Conservation (phyloP, 2,797 vertebrate genomes). For the Megaceryle alcyon region DNA sequence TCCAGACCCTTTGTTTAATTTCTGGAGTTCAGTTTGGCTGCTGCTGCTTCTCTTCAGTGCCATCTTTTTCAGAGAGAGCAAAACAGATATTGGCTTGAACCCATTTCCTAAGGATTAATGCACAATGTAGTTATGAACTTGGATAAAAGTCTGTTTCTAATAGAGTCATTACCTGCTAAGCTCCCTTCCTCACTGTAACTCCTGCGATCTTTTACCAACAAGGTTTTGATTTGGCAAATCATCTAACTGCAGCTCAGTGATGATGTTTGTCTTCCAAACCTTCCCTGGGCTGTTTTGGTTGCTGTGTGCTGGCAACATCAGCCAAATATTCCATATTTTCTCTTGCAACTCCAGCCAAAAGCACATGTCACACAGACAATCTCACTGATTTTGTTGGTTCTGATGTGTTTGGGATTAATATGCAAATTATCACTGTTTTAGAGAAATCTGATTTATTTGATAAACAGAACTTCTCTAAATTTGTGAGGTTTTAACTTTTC, state of each 20-base stretch:
- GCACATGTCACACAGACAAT: background rate
- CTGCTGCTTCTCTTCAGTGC: background rate
- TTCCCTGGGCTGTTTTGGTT: background rate
- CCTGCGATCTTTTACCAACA: fast-evolving
- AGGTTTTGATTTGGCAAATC: background rate
- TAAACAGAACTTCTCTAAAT: background rate
- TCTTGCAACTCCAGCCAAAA: background rate
- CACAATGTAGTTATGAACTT: background rate
- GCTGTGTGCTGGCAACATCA: background rate
- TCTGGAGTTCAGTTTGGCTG: background rate
- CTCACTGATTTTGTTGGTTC: background rate
- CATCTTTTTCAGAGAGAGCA: background rate
- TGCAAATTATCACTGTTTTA: background rate
- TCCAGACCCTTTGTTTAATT: background rate
- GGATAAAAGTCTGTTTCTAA: background rate
- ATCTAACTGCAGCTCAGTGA: background rate
- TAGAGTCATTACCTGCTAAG: background rate
- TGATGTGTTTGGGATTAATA: background rate
- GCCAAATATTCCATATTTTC: background rate
- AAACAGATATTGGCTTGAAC: background rate
- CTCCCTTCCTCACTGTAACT: background rate
- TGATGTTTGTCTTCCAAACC: background rate
- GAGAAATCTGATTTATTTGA: background rate
- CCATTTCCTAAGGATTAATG: background rate
- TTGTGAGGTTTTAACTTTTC: background rate